Evolutionary conservation across 2,113 vertebrate genomes (phyloP).

Genomic region (Lutjanus erythropterus): DNA sequence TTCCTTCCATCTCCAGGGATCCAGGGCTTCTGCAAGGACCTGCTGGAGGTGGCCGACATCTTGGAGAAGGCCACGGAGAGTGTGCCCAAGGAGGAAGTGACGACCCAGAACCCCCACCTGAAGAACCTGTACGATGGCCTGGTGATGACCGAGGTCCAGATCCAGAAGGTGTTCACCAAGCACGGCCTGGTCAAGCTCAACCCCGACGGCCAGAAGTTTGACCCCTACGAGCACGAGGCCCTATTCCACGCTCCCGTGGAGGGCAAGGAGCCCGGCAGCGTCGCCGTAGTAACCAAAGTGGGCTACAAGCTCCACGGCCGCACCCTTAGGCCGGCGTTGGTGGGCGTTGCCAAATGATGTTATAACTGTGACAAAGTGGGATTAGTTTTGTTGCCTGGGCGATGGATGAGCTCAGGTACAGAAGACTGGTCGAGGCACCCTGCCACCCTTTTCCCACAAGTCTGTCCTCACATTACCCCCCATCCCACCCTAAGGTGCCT

Average conservation of each 20-base stretch:
- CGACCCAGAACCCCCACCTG: constrained; percentile 92
- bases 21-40: constrained; percentile 97
- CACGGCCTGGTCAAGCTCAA: constrained; percentile 92
- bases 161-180: constrained; percentile 97
- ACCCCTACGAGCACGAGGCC: constrained; percentile 97
- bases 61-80: constrained; percentile 96
- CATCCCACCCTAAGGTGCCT: constrained; percentile 40
- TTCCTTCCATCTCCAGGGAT: constrained; percentile 85
- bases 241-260: constrained; percentile 91
- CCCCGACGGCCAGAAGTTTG: constrained; percentile 92
- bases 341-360: constrained; percentile 91
- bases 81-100: constrained; percentile 92
- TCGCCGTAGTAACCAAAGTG: constrained; percentile 94
- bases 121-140: constrained; percentile 97
- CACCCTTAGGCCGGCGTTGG: constrained; percentile 94
- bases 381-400: constrained; percentile 31
- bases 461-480: background rate
- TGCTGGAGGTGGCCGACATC: constrained; percentile 96
- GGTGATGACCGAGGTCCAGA: constrained; percentile 93
- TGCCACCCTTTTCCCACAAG: background rate
- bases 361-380: constrained; percentile 3
- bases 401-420: constrained; percentile 38
- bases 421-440: constrained; percentile 40
- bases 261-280: constrained; percentile 92
- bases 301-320: constrained; percentile 97